A percentile compares a stretch with the other conserved stretches of the same genome.
These are phyloP conservation scores for Hestina assimilis DNA, from an alignment of 1,140 invertebrate species.

Conservation along the genomic window DNA sequence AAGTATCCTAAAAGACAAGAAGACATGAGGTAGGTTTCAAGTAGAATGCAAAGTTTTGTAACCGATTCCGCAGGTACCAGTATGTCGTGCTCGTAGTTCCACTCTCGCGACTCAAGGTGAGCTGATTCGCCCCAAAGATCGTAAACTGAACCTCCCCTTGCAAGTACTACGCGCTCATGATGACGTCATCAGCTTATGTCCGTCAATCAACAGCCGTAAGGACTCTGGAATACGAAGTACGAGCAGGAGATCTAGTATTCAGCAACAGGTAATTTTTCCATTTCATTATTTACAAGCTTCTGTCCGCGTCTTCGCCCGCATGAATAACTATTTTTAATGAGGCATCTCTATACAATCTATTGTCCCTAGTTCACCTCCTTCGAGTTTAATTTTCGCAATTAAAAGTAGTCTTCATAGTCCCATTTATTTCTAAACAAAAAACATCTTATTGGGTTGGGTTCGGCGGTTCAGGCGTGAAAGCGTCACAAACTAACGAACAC, in stretches of 20 bases:
- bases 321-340: no score
- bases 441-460: no score
- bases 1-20: background rate
- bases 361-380: no score
- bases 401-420: no score
- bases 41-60: background rate
- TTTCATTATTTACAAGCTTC: no score
- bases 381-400: no score
- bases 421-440: no score
- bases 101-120: conserved; percentile 72
- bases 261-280: conserved; percentile 89
- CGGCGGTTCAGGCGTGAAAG: no score
- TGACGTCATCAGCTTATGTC: conserved; percentile 84
- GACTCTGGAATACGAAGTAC: conserved; percentile 92
- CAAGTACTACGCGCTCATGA: conserved; percentile 65
- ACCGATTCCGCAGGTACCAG: conserved; percentile 48
- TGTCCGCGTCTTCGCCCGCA: no score
- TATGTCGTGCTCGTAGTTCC: conserved; percentile 79
- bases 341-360: no score
- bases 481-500: no score
- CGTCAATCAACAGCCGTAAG: conserved; percentile 89
- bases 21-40: background rate
- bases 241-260: conserved; percentile 89
- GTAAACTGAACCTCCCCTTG: conserved; percentile 56
- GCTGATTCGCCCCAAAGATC: conserved; percentile 49